Evolutionary conservation across 2,888 invertebrate species (phyloP).

Genomic region (Ophion costatus): DNA sequence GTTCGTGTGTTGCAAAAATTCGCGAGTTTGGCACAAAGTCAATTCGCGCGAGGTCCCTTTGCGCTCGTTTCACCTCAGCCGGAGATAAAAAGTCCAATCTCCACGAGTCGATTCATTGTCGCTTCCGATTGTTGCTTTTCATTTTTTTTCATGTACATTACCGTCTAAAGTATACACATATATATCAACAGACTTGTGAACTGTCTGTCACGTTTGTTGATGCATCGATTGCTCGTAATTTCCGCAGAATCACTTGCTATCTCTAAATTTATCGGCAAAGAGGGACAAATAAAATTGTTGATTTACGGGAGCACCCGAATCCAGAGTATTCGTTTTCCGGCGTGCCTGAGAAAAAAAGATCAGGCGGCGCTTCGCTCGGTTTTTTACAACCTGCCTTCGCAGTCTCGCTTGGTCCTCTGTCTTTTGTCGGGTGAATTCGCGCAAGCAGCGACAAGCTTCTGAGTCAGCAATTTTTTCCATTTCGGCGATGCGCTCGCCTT

Average conservation of each 20-base stretch:
- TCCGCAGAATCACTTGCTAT: background rate
- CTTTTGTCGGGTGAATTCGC: background rate
- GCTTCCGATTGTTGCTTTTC: constrained; percentile 8
- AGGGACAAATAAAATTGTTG: background rate
- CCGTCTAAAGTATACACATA: background rate
- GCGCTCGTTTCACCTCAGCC: background rate
- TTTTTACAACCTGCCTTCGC: background rate
- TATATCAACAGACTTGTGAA: background rate
- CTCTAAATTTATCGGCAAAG: too few species aligned
- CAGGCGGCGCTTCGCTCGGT: background rate
- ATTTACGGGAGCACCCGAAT: background rate
- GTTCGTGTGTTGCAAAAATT: background rate
- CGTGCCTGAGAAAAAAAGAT: background rate
- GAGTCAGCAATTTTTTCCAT: background rate
- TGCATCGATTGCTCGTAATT: background rate
- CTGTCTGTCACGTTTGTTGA: background rate
- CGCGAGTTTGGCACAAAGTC: constrained; percentile 12
- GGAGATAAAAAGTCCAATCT: constrained; percentile 9
- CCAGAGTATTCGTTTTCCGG: background rate
- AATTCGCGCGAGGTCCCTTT: constrained; percentile 3
- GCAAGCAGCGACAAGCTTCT: background rate
- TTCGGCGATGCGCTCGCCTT: too few species aligned
- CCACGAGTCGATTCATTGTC: constrained; percentile 3
- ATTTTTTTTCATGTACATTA: background rate
- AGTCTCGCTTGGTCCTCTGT: background rate